Percentiles rank a stretch among this genome's conserved stretches.
phyloP scores from a whole-genome alignment of 2,113 vertebrate species.

The Eubucco bourcierii region DNA sequence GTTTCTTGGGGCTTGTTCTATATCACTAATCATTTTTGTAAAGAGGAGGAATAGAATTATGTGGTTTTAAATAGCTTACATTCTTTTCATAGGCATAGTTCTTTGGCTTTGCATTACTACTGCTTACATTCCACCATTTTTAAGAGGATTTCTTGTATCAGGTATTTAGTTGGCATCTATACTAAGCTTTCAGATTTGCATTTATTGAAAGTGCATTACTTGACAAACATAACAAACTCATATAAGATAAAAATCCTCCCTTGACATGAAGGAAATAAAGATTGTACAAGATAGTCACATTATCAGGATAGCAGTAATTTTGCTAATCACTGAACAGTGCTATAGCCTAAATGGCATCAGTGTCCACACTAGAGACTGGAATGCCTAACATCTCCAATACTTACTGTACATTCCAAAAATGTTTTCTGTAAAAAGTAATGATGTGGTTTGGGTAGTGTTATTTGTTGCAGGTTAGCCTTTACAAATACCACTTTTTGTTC shows the following conservation, averaged over 20 bases:
- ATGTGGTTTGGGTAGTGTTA: accelerated
- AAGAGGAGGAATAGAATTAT: background rate
- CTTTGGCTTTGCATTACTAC: background rate
- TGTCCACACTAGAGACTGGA: background rate
- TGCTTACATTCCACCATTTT: background rate
- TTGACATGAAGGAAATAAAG: background rate
- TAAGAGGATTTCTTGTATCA: background rate
- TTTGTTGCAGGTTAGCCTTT: background rate
- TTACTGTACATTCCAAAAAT: background rate
- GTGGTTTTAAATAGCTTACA: background rate
- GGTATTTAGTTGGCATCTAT: background rate
- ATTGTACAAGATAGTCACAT: background rate
- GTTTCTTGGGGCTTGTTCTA: background rate
- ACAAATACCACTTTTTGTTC: background rate
- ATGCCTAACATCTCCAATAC: background rate
- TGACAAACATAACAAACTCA: background rate
- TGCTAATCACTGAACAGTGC: background rate
- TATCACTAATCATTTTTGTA: accelerated
- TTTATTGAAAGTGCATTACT: background rate
- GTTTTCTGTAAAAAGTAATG: background rate
- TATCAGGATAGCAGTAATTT: background rate
- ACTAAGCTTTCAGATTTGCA: background rate
- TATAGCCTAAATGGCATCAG: background rate
- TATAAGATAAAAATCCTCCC: background rate
- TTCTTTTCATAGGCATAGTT: background rate